These are phyloP conservation scores for Pseudomugil tenellus DNA, from an alignment of 2,797 vertebrate genomes.

Conservation along the genomic window DNA sequence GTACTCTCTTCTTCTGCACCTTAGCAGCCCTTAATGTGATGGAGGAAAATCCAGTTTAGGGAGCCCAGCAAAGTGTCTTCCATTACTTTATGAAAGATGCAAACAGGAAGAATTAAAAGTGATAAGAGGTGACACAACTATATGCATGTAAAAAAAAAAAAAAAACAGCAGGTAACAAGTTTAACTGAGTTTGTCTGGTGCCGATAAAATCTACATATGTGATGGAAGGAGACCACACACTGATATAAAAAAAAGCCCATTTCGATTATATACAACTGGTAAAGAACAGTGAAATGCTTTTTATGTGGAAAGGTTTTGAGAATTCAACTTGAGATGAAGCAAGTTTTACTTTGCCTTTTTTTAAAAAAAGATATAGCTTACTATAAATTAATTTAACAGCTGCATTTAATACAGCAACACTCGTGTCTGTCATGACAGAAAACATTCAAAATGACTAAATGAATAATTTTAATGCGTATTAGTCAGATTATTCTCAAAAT, in stretches of 20 bases:
- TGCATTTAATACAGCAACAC: not conserved
- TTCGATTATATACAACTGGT: not conserved
- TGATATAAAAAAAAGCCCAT: not conserved
- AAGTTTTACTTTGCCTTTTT: no score
- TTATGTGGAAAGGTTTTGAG: not conserved
- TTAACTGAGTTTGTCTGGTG: not conserved
- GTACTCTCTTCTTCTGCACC: not conserved
- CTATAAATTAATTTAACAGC: not conserved
- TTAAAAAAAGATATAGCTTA: no score
- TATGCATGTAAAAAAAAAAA: not conserved
- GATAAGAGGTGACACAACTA: not conserved
- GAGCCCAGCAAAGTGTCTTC: no score
- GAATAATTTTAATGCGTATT: not conserved
- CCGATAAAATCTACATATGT: not conserved
- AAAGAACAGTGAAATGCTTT: not conserved
- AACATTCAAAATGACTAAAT: not conserved
- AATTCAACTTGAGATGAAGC: not conserved
- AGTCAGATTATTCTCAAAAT: not conserved
- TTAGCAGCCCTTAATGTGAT: not conserved
- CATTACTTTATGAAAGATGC: not conserved
- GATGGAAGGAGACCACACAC: not conserved
- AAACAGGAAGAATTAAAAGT: not conserved
- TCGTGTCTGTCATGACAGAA: not conserved
- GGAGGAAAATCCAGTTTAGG: not conserved
- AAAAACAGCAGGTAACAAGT: not conserved